These are phyloP conservation scores for Onthophagus taurus DNA, from an alignment of 1,140 invertebrate species.

Conservation along the genomic window DNA sequence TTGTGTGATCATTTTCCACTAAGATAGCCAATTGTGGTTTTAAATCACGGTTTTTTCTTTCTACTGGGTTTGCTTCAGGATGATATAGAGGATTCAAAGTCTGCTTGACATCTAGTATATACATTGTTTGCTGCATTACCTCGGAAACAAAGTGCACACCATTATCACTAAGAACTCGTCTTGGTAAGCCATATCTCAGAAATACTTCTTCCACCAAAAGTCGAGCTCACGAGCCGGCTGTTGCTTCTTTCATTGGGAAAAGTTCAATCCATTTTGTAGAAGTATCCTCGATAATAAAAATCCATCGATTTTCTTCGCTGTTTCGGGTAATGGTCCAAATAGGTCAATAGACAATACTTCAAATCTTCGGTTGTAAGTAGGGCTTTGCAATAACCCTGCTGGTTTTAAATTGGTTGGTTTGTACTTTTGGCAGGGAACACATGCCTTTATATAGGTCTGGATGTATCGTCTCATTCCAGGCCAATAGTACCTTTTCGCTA, in stretches of 20 bases:
- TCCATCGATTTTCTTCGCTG: slow-evolving; percentile 2
- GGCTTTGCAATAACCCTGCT: slow-evolving; percentile 19
- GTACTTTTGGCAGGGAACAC: slow-evolving; percentile 20
- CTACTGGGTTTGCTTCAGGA: slow-evolving; percentile 33
- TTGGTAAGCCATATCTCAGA: slow-evolving; percentile 22
- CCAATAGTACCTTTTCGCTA: slow-evolving; percentile 18
- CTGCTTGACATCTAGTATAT: slow-evolving; percentile 26
- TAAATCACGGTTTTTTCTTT: slow-evolving; percentile 26
- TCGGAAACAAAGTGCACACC: slow-evolving; percentile 25
- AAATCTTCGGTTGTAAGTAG: slow-evolving; percentile 17
- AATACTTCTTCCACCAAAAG: slow-evolving; percentile 13
- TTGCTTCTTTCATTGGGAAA: slow-evolving; percentile 4
- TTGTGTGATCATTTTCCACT: slow-evolving; percentile 28
- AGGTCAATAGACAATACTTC: slow-evolving; percentile 28
- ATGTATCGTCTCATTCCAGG: slow-evolving; percentile 4
- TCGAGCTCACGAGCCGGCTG: neutral
- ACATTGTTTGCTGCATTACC: slow-evolving; percentile 22
- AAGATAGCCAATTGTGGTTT: neutral
- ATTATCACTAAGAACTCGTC: slow-evolving; percentile 26
- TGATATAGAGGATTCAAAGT: slow-evolving; percentile 32
- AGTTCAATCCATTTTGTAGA: slow-evolving; percentile 8
- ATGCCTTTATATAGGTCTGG: slow-evolving; percentile 8
- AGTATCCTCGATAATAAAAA: slow-evolving; percentile 9
- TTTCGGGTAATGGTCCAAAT: slow-evolving; percentile 30
- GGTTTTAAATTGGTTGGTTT: slow-evolving; percentile 20